phyloP scores from a whole-genome alignment of 2,888 invertebrate genomes.

The Arctia plantaginis region DNA sequence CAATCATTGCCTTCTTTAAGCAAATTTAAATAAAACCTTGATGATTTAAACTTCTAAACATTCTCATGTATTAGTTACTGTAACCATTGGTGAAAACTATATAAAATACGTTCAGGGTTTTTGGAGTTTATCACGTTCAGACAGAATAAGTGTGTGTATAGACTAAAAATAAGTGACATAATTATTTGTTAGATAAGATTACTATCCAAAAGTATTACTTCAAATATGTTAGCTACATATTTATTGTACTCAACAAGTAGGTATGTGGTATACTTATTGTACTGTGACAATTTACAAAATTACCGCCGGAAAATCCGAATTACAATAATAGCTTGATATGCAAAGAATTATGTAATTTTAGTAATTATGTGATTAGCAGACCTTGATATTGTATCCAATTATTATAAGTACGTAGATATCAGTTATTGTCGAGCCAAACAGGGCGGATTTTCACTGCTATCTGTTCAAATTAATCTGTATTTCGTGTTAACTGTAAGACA shows the following conservation, averaged over 20 bases:
- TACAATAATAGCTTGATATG: neutral
- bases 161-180: neutral
- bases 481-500: too few relatives aligned
- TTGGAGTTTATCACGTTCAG: too few relatives aligned
- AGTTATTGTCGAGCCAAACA: neutral
- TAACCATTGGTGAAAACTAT: too few relatives aligned
- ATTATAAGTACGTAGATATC: neutral
- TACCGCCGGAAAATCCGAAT: neutral
- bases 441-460: neutral
- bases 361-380: neutral
- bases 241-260: too few relatives aligned
- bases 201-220: neutral
- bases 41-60: too few relatives aligned
- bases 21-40: too few relatives aligned
- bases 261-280: neutral
- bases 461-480: neutral
- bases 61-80: too few relatives aligned
- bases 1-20: too few relatives aligned
- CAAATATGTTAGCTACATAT: too few relatives aligned
- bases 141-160: neutral
- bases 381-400: neutral
- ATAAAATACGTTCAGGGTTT: too few relatives aligned
- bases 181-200: neutral
- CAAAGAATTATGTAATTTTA: neutral
- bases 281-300: slow-evolving; percentile 13